Evolutionary conservation across 2,888 invertebrate species (phyloP).

Genomic region (Cabera pusaria): DNA sequence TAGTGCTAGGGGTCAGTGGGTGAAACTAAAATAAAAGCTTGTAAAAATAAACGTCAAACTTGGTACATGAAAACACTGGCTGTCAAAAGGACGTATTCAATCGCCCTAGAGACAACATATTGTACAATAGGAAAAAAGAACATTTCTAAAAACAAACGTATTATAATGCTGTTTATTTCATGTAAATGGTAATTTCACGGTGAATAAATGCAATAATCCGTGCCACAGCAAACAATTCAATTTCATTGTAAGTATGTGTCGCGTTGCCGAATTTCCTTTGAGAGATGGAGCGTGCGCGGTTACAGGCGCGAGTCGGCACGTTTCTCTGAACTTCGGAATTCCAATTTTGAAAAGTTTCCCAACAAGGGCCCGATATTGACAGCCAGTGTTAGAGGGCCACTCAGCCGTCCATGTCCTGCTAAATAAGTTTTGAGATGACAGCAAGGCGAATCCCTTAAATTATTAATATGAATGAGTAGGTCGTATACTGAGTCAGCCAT

Average conservation of each 20-base stretch:
- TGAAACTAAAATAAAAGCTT: too few species aligned
- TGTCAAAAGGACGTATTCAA: too few species aligned
- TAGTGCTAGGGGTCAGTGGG: too few species aligned
- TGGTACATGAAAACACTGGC: too few species aligned
- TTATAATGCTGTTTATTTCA: slow-evolving; percentile 44
- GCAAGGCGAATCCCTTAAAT: slow-evolving; percentile 8
- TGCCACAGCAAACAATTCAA: slow-evolving; percentile 74
- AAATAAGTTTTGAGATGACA: slow-evolving; percentile 43
- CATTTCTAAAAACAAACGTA: too few species aligned
- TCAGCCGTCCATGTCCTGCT: slow-evolving; percentile 49
- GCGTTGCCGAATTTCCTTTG: slow-evolving; percentile 80
- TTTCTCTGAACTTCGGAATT: slow-evolving; percentile 79
- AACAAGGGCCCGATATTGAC: slow-evolving; percentile 77
- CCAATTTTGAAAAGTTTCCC: slow-evolving; percentile 82
- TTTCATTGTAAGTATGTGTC: slow-evolving; percentile 73
- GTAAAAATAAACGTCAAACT: too few species aligned
- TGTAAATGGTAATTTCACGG: slow-evolving; percentile 68
- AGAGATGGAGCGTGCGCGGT: slow-evolving; percentile 71
- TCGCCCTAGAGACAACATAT: slow-evolving; percentile 9
- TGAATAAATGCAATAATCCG: slow-evolving; percentile 73
- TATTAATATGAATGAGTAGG: too few species aligned
- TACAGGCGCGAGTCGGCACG: slow-evolving; percentile 70
- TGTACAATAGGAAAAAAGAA: too few species aligned
- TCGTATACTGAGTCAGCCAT: too few species aligned
- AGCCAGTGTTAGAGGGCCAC: slow-evolving; percentile 73